phyloP scores from a whole-genome alignment of 1,140 invertebrate species.

The Euwallacea similis region DNA sequence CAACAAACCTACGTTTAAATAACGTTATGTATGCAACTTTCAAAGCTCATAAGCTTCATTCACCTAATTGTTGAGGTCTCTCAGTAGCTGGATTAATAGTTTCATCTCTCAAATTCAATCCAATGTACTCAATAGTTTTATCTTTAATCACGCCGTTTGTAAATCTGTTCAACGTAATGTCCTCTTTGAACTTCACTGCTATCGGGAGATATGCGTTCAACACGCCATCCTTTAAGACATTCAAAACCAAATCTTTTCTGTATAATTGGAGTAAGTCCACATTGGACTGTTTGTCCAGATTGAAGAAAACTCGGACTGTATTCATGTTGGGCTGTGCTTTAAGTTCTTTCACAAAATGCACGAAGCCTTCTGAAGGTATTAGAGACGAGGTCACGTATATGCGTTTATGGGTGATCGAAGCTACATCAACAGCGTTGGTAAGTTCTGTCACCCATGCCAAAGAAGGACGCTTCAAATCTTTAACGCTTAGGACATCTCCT shows the following conservation, averaged over 20 bases:
- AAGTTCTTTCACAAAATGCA: conserved; percentile 44
- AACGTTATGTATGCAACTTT: not conserved
- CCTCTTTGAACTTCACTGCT: conserved; percentile 42
- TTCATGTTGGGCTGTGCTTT: conserved; percentile 39
- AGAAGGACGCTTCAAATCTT: conserved; percentile 45
- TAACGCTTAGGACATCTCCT: conserved; percentile 45
- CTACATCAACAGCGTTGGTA: conserved; percentile 24
- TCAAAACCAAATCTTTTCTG: conserved; percentile 41
- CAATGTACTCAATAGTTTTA: conserved; percentile 44
- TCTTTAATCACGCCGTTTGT: conserved; percentile 40
- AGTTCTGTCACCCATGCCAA: conserved; percentile 47
- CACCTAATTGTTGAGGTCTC: conserved; percentile 45
- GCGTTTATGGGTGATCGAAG: conserved; percentile 36
- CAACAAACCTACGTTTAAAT: conserved; percentile 30
- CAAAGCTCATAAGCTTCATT: not conserved
- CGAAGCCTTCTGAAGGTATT: conserved; percentile 47
- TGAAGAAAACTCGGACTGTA: conserved; percentile 43
- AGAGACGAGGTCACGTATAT: conserved; percentile 43
- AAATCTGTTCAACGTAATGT: conserved; percentile 28
- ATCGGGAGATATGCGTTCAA: conserved; percentile 43
- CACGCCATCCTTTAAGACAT: conserved; percentile 44
- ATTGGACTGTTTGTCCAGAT: conserved; percentile 45
- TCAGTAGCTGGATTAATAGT: conserved; percentile 43
- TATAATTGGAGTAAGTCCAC: conserved; percentile 40
- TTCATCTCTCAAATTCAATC: conserved; percentile 49